Percentiles rank a stretch among this genome's conserved stretches.
These are phyloP conservation scores for Corythornis madagascariensis DNA, from an alignment of 2,113 vertebrate genomes.

Conservation along the genomic window DNA sequence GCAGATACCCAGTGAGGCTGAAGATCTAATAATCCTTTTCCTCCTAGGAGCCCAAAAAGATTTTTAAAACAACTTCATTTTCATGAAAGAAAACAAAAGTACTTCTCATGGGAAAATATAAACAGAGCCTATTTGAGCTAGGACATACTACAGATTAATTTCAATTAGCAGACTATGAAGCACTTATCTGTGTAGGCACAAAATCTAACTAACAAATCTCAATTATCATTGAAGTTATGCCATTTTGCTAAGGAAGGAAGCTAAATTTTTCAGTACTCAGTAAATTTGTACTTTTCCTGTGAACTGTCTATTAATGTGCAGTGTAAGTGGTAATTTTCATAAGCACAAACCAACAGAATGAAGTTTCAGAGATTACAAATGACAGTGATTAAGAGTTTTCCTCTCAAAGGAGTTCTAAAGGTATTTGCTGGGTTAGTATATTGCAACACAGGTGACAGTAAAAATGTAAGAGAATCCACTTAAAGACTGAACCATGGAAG, in stretches of 20 bases:
- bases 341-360: neutral
- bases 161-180: neutral
- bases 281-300: neutral
- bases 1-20: conserved; percentile 98
- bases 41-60: conserved; percentile 76
- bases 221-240: neutral
- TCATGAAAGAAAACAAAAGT: neutral
- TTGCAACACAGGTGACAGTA: neutral
- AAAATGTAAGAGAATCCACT: neutral
- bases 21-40: conserved; percentile 88
- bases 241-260: neutral
- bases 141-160: neutral
- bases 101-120: neutral
- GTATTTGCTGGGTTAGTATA: neutral
- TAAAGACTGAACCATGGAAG: neutral
- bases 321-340: neutral
- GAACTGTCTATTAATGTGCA: neutral
- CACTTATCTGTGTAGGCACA: neutral
- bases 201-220: neutral
- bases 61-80: conserved; percentile 2
- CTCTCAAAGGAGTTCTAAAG: neutral
- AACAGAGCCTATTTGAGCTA: neutral
- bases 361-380: neutral
- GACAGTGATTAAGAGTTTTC: neutral
- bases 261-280: neutral